Evolutionary conservation across 2,888 invertebrate species (phyloP).

Genomic region (Tipula confusa): DNA sequence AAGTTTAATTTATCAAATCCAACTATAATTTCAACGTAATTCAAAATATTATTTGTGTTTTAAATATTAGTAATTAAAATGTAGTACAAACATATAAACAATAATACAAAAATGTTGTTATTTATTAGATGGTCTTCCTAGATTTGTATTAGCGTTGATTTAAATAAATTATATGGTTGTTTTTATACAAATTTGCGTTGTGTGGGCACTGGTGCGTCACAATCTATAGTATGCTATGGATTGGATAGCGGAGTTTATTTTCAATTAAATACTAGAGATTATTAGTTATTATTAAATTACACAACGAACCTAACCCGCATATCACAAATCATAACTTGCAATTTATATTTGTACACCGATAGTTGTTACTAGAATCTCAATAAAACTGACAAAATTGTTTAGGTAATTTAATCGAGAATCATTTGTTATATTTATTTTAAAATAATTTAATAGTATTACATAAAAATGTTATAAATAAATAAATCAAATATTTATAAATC

Average conservation of each 20-base stretch:
- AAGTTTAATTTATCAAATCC: background rate
- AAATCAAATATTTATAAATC: background rate
- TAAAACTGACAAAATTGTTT: background rate
- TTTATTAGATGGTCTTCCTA: background rate
- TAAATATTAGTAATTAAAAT: background rate
- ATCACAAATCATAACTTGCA: background rate
- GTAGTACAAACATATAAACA: background rate
- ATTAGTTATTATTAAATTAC: background rate
- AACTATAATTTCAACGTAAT: background rate
- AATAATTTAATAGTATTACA: background rate
- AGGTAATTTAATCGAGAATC: background rate
- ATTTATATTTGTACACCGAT: background rate
- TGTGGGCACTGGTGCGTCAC: background rate
- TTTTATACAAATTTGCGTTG: background rate
- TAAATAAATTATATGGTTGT: background rate
- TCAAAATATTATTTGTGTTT: background rate
- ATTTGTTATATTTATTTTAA: background rate
- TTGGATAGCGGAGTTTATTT: background rate
- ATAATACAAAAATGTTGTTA: background rate
- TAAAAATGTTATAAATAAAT: background rate
- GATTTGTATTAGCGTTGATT: background rate
- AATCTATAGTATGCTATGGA: background rate
- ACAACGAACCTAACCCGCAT: background rate
- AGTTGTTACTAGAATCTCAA: background rate
- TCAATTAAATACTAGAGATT: background rate